Base-by-base conservation (phyloP, 2,797 vertebrate species). In the Hapalemur alaotrensis region DNA sequence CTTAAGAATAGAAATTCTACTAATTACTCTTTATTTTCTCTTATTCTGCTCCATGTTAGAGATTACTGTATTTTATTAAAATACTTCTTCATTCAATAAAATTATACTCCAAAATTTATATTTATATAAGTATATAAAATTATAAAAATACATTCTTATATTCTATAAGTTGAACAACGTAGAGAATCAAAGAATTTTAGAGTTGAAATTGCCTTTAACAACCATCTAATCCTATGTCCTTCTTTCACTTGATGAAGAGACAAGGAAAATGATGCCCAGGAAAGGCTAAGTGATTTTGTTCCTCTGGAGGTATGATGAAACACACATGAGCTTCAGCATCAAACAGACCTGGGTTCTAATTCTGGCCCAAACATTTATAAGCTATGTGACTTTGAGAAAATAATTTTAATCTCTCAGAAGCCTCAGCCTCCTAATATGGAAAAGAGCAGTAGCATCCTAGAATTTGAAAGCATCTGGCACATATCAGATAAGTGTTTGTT, bases 21-120 rank as follows among this genome's bases (percentile, higher is more conserved):
- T 97, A 98, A 98, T 99, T 98, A 98, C 98, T 97, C 94, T 96
- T 97, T 98, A 96, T 91, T 96, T 97, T 95, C 93, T 97, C 97
- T 98, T 97, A 98, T 97, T 97, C 89, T 97, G 79, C 73, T 98
- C 82, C 95, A 98, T 94, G 91, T 95, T 95, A 96, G 97, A 97
- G 95, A 98, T 97, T 91, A 97, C 79, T 94, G 82, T 97, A 98
- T 97, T 98, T 98, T 86, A 88, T 98, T 98, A 96, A 98, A 98
- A 97, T 97, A 80, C 30, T 79, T 81, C 76, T 84, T 69, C 67
- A 87, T 59, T 84, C 67, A 87, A 14, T 76, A 76, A 82, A 80
- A 90, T 79, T 73, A 92, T 38, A 93, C 72, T 85, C 13, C 54
- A 86, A 35, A 25, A 88, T 80, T 61, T 54, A 35, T 23, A 50